phyloP scores from a whole-genome alignment of 2,113 vertebrate genomes.

The Microcebus tavaratra region DNA sequence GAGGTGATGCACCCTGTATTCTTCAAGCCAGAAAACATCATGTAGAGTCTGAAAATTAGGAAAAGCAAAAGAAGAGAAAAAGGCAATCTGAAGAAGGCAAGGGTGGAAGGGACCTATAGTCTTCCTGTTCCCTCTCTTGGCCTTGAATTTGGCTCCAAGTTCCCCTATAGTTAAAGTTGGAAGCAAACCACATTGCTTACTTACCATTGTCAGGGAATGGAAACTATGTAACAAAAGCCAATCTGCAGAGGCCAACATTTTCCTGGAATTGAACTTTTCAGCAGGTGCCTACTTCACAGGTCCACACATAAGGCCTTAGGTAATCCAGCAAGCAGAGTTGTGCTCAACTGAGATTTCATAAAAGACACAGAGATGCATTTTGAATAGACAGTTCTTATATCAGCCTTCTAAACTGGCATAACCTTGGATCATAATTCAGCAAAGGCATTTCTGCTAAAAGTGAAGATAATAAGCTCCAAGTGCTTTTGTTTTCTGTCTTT shows the following conservation, averaged over 20 bases:
- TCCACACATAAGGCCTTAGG: neutral
- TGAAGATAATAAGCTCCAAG: neutral
- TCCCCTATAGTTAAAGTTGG: neutral
- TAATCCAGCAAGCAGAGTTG: neutral
- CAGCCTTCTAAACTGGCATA: neutral
- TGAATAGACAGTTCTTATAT: neutral
- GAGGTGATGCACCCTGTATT: neutral
- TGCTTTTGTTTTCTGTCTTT: neutral
- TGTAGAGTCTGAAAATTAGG: neutral
- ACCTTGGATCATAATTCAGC: constrained; percentile 4
- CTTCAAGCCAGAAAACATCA: neutral
- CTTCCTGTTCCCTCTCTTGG: neutral
- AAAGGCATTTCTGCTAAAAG: constrained; percentile 19
- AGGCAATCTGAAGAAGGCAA: neutral
- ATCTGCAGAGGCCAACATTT: neutral
- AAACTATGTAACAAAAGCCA: neutral
- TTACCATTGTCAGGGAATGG: neutral
- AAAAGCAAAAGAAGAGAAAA: neutral
- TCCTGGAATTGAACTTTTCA: neutral
- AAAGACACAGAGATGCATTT: neutral
- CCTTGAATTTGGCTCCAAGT: neutral
- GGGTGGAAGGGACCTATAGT: neutral
- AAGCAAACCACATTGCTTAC: neutral
- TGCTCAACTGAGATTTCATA: neutral
- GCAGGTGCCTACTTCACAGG: neutral